Evolutionary conservation across 2,113 vertebrate species (phyloP), one percentile per base, ranked within the genome.

Genomic region (Pterocles gutturalis): DNA sequence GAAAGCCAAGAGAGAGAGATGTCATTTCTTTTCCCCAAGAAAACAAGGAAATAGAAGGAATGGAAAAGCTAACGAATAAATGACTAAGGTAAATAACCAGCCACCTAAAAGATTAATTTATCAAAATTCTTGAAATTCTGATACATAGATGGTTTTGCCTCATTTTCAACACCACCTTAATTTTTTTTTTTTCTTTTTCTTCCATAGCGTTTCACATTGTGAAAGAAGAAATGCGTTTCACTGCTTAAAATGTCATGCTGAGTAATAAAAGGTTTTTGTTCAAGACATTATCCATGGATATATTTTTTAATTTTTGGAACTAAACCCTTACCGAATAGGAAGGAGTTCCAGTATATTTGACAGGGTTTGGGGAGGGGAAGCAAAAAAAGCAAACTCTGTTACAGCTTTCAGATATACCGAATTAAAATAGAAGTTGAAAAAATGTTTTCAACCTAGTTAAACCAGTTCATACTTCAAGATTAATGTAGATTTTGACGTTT

Each of bases 21-120:
- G 46, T 70, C 3, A 58, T 81, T 71, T 46, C 26, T 92, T 89
- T 69, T 38, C 43, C 60, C 20, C 51, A 80, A 75, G 81, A 88
- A 95, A 95, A 85, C 72, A 79, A 83, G 67, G 33, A 13, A 94
- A 82, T 61, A 89, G n/a, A 90, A 29, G 54, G 79, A 96, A 62
- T 65, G 5, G 45, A 79, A 41, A 85, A 55, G 17, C 17, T 87
- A 91, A 82, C 88, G 81, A 88, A 94, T 75, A 96, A 93, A 91
- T 89, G 1, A 72, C 57, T 87, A 75, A 25, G 17, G 38, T 48
- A 84, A 75, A 96, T 64, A 87, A 87, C 11, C 10, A 84, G 6
- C 4, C 24, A 33, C 24, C 82, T 70, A 64, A 60, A 89, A 78
- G 2, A 19, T 33, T 66, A 21, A 36, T 69, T n/a, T 31, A 58